Evolutionary conservation across 1,140 invertebrate species (phyloP).

Genomic region (Ctenoplectra terminalis): DNA sequence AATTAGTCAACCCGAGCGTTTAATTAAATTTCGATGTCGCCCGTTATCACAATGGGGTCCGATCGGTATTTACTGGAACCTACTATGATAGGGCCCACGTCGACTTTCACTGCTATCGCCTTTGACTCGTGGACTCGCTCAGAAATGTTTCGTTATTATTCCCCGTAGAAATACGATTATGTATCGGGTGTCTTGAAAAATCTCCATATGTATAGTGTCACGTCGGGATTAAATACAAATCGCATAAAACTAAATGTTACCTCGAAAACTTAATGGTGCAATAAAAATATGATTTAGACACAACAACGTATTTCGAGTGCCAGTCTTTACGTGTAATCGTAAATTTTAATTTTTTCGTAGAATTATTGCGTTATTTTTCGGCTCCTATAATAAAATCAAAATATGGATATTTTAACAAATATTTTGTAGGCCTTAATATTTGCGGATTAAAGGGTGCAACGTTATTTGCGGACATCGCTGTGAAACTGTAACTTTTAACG

Average conservation of each 20-base stretch:
- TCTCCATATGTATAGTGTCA: not conserved
- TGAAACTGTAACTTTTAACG: too few species aligned
- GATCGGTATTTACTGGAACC: constrained; percentile 47
- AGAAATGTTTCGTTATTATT: not conserved
- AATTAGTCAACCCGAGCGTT: constrained; percentile 54
- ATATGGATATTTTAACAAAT: too few species aligned
- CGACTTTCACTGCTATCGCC: constrained; percentile 57
- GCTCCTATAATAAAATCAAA: too few species aligned
- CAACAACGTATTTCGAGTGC: too few species aligned
- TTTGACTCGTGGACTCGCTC: not conserved
- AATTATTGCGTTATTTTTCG: too few species aligned
- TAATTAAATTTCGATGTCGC: constrained; percentile 71
- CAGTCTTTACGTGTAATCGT: too few species aligned
- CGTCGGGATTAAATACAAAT: not conserved
- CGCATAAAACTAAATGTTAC: not conserved
- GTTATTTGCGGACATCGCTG: too few species aligned
- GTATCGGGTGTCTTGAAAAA: not conserved
- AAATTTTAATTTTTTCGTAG: too few species aligned
- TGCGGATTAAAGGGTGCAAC: too few species aligned
- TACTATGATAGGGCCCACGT: constrained; percentile 35
- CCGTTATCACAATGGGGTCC: constrained; percentile 60
- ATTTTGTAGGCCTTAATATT: too few species aligned
- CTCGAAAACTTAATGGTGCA: not conserved
- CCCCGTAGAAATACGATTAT: not conserved
- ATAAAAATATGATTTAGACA: too few species aligned